A percentile compares a stretch with the other conserved stretches of the same genome.
phyloP scores from a whole-genome alignment of 1,140 invertebrate genomes.

The Rhyacophila brunnea region DNA sequence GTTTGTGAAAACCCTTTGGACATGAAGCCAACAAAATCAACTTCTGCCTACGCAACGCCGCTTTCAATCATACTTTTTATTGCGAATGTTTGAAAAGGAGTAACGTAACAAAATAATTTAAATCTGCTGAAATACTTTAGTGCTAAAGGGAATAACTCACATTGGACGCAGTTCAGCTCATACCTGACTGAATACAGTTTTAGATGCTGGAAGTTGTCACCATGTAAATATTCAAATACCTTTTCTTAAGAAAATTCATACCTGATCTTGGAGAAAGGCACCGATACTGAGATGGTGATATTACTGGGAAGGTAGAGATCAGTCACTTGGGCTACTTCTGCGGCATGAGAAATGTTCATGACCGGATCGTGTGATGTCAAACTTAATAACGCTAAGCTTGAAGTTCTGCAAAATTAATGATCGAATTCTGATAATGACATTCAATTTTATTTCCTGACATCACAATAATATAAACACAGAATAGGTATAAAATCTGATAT shows the following conservation, averaged over 20 bases:
- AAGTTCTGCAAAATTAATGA: constrained; percentile 19
- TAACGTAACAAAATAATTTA: too few relatives aligned
- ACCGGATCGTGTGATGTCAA: constrained; percentile 29
- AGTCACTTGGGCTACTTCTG: constrained; percentile 29
- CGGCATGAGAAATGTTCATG: constrained; percentile 18
- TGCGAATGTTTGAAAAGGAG: too few relatives aligned
- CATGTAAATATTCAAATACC: too few relatives aligned
- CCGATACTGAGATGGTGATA: constrained; percentile 17
- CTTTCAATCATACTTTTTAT: too few relatives aligned
- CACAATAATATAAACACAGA: neutral
- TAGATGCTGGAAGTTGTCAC: too few relatives aligned
- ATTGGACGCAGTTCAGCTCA: too few relatives aligned
- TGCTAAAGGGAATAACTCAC: too few relatives aligned
- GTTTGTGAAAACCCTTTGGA: too few relatives aligned
- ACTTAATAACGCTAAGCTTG: constrained; percentile 23
- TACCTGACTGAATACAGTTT: too few relatives aligned
- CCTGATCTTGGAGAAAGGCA: constrained; percentile 18
- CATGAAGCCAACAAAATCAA: too few relatives aligned
- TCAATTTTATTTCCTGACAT: neutral
- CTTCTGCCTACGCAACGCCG: too few relatives aligned
- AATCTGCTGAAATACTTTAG: too few relatives aligned
- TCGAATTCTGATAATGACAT: neutral
- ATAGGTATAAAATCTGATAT: neutral
- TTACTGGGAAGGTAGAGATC: constrained; percentile 31
- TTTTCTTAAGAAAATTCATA: neutral